Evolutionary conservation across 2,888 invertebrate genomes (phyloP), one percentile per base, ranked within the genome.

Genomic region (Dione juno): DNA sequence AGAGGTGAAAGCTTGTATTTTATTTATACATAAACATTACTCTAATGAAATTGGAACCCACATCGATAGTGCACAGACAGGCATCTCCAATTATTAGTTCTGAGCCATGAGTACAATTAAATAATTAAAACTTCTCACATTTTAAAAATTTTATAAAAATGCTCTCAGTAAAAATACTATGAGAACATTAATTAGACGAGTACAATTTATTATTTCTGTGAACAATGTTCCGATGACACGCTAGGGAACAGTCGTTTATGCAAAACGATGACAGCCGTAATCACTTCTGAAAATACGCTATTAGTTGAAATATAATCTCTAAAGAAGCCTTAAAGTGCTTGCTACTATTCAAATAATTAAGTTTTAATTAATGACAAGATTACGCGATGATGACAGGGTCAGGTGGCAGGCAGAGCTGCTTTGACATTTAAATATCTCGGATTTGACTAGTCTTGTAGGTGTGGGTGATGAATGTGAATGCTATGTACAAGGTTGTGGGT

Each of bases 181-280:
- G 28, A 61, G 8, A 35, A 35, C 28, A 61, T 45, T 61, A 61
- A 61, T 52, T 53, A 41, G 65, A 41, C 53, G n/a, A 43, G 65
- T 40, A 66, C 28, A 54, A 66, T 66, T 52, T 54, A 66, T 43
- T 43, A 16, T 66, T 54, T 66, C 54, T 50, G 35, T 52, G 50
- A 50, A 64, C 64, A 54, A 66, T 66, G 21, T n/a, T 35, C 66
- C 28, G 66, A 66, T 28, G 43, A 66, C 66, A 66, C 53, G 54
- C 66, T 7, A 14, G 66, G 66, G 66, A 16, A 66, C 43, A 54
- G 41, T 54, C 54, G 54, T 66, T 65, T 54, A 28, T 28, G 43
- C 54, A 54, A 54, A 43, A 41, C 66, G 66, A 53, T 66, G 54
- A 66, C 41, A 66, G 28, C 54, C 28, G 43, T 54, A 66, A 66